Evolutionary conservation across 2,888 invertebrate genomes (phyloP), one percentile per base, ranked within the genome.

Genomic region (Trichogramma evanescens): DNA sequence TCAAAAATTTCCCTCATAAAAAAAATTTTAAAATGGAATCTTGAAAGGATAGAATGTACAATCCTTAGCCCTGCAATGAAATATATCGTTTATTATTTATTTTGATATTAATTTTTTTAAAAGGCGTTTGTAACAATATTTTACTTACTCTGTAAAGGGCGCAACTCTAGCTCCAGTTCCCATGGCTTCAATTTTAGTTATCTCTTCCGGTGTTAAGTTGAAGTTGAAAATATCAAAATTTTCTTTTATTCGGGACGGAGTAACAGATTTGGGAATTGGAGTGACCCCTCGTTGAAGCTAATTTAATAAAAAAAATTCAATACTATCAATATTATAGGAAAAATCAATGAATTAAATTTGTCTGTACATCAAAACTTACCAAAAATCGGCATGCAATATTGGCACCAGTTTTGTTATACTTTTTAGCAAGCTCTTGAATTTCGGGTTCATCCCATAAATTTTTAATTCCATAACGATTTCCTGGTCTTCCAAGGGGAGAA

Each of bases 401-500:
- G 0, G 89, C 88, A 0, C 84, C 76, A 2, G 84, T 82, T 75
- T 89, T 89, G 0, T 82, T 80, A 58, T 88, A 82, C 62, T 86
- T 84, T 7, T 82, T 73, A 5, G 85, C 89, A 54, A 92, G 81
- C 26, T 75, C 74, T 63, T 83, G 78, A 2, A 92, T 78, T 66
- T 80, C 79, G 0, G 83, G 81, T 4, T 58, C 52, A 10, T 63
- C 61, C 63, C 63, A 63, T 7, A 57, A 54, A 61, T 63, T 63
- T 61, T 63, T 50, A 1, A 63, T 61, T 6, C 63, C 63, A 52
- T 59, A 45, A 3, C 57, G 56, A 54, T 63, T 88, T 83, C 89
- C 91, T 4, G 91, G 89, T 0, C 88, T 85, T 7, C 89, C 91
- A 38, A 93, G 79, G 0, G 91, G 91, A 65, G 89, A 89, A 79